Evolutionary conservation across 1,140 invertebrate species (phyloP).

Genomic region (Saccostrea echinata): DNA sequence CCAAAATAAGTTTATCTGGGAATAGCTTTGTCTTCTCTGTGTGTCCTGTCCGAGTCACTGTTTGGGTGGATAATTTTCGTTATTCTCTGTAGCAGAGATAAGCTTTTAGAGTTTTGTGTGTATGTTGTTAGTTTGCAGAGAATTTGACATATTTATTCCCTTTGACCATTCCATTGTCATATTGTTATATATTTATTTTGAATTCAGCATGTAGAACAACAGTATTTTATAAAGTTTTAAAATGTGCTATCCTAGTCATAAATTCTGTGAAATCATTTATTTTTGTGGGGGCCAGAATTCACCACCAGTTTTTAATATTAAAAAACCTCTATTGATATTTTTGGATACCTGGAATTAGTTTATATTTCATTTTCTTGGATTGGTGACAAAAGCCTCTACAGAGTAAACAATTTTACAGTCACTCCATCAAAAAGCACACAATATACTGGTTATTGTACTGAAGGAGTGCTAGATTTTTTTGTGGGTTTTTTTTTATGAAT

Average conservation of each 20-base stretch:
- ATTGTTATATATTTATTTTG: conserved; percentile 16
- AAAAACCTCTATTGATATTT: too few relatives aligned
- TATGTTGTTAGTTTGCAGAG: neutral
- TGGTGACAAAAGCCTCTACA: neutral
- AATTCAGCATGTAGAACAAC: neutral
- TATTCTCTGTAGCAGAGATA: neutral
- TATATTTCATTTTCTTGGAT: neutral
- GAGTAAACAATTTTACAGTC: neutral
- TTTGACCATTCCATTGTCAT: neutral
- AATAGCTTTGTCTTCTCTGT: neutral
- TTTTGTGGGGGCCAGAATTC: too few relatives aligned
- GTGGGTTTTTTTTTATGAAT: neutral
- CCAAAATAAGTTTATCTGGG: neutral
- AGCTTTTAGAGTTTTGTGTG: neutral
- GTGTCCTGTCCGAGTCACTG: neutral
- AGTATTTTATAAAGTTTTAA: neutral
- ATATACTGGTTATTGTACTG: neutral
- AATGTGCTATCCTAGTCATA: conserved; percentile 24
- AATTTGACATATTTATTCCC: neutral
- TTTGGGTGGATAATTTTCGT: neutral
- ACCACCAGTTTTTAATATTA: too few relatives aligned
- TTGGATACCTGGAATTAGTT: too few relatives aligned
- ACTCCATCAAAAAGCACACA: neutral
- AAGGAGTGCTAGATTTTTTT: neutral
- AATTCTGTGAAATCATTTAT: neutral